Conservation (phyloP, 2,113 vertebrate species). For the Petroica traversi region DNA sequence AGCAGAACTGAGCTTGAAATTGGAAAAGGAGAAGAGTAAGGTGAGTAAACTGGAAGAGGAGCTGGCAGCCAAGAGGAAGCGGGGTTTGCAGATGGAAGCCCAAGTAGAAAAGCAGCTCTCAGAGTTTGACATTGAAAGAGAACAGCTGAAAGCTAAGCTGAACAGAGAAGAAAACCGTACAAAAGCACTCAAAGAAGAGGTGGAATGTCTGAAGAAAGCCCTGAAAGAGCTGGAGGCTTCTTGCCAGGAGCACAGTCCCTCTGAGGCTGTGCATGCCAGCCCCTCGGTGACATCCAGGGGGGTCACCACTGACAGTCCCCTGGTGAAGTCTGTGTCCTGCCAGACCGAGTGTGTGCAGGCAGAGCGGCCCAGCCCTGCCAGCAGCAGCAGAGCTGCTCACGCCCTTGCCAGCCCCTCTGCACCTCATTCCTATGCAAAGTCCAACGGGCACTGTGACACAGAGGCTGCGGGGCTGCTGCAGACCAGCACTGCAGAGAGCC, state of each 20-base stretch:
- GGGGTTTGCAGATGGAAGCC: conserved; percentile 83
- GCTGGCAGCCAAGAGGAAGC: conserved; percentile 80
- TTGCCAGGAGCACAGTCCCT: background rate
- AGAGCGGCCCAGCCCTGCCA: conserved; percentile 42
- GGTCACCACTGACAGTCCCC: conserved; percentile 41
- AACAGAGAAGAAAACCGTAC: conserved; percentile 86
- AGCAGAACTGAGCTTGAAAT: conserved; percentile 80
- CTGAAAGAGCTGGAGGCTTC: conserved; percentile 73
- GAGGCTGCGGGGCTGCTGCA: background rate
- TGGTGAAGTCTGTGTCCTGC: conserved; percentile 69
- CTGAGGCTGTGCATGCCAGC: background rate
- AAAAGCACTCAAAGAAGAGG: conserved; percentile 82
- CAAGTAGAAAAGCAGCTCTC: conserved; percentile 86
- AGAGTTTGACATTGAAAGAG: conserved; percentile 87
- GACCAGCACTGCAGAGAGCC: conserved; percentile 20
- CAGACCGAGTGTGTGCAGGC: conserved; percentile 79
- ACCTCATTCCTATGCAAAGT: conserved; percentile 71
- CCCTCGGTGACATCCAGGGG: conserved; percentile 14
- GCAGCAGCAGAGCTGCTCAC: background rate
- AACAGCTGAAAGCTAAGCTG: conserved; percentile 85
- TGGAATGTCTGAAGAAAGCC: conserved; percentile 80
- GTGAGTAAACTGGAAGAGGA: conserved; percentile 79
- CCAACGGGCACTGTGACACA: conserved; percentile 82
- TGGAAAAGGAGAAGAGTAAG: conserved; percentile 85
- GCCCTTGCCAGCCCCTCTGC: background rate